These are phyloP conservation scores for Cheirogaleus major DNA, from an alignment of 2,797 vertebrate genomes.

Conservation along the genomic window DNA sequence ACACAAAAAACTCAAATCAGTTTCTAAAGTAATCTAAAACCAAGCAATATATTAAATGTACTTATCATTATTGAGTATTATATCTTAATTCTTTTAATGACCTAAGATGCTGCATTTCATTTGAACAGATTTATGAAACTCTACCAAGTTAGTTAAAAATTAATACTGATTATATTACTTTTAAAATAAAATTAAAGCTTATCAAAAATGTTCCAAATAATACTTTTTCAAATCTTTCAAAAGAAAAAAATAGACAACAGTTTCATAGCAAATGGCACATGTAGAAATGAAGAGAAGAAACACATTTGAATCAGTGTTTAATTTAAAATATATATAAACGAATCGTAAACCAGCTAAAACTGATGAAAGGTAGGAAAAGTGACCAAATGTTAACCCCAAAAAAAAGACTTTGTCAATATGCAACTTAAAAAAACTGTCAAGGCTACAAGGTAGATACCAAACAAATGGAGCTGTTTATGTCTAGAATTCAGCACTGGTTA, in stretches of 20 bases:
- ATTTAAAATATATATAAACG: constrained; percentile 50
- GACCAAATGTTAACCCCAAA: constrained; percentile 20
- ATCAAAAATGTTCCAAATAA: constrained; percentile 51
- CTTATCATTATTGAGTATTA: background rate
- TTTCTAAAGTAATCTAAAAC: constrained; percentile 55
- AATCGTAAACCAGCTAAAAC: constrained; percentile 54
- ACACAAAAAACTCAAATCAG: constrained; percentile 9
- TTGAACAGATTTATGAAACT: constrained; percentile 38
- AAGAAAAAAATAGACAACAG: background rate
- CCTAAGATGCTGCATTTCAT: constrained; percentile 43
- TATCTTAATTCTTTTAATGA: constrained; percentile 49
- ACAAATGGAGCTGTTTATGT: constrained; percentile 25
- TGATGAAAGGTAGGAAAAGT: constrained; percentile 14
- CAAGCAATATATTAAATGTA: constrained; percentile 27
- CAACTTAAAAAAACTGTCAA: constrained; percentile 30
- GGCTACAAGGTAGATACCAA: constrained; percentile 36
- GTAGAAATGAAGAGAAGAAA: constrained; percentile 38
- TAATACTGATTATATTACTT: constrained; percentile 2
- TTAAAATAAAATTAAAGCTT: constrained; percentile 50
- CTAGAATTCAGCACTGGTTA: constrained; percentile 41
- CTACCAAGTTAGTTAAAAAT: constrained; percentile 50
- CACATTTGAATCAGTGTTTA: constrained; percentile 30
- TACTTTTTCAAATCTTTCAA: constrained; percentile 23
- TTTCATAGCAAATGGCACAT: constrained; percentile 48
- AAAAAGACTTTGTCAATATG: background rate